Base-by-base conservation (phyloP, 1,140 invertebrate genomes). In the Lepidurus couesii region DNA sequence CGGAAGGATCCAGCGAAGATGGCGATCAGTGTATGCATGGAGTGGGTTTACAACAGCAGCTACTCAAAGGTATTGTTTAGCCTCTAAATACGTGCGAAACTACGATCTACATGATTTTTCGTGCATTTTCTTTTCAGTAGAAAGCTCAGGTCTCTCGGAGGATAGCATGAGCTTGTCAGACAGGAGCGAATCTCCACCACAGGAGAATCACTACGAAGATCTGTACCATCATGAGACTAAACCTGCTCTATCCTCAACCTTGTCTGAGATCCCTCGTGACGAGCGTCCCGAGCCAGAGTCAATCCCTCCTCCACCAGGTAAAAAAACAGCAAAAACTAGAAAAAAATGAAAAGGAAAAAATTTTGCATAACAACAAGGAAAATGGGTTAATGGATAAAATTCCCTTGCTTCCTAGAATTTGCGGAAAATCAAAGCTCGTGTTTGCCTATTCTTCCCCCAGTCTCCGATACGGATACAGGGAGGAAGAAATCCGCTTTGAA, bases 241-340 rank as follows among this genome's bases (percentile, higher is more conserved):
- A 65, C 53, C 53, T 7, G 53, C 16, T 7, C 16, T 4, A 13
- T n/a, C 16, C 21, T 65, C 53, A 65, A 5, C 53, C 53, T 65
- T 65, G 53, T 13, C 21, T 65, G 53, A 16, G 21, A 21, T 16
- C 21, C n/a, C 53, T 13, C 10, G 76, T 26, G 75, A 24, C 13
- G 44, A 78, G 1, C 21, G 24, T 13, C 16, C 26, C 8, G 79
- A 79, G 16, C n/a, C 75, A 21, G 75, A 45, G 13, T 78, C 79
- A 34, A 76, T 79, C 21, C 79, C 79, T 11, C 79, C 79, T 7
- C 79, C 79, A 42, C 79, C 79, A 34, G 79, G 79, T 79, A 81
- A 77, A 44, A 53, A 13, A 1, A n/a, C 7, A 65, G 1, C 7
- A 65, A 34, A 0, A 34, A 34, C 26, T 34, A 34, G 26, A 34